phyloP scores from a whole-genome alignment of 37 sponge, comb jelly and placozoan species.

The Agelas oroides region DNA sequence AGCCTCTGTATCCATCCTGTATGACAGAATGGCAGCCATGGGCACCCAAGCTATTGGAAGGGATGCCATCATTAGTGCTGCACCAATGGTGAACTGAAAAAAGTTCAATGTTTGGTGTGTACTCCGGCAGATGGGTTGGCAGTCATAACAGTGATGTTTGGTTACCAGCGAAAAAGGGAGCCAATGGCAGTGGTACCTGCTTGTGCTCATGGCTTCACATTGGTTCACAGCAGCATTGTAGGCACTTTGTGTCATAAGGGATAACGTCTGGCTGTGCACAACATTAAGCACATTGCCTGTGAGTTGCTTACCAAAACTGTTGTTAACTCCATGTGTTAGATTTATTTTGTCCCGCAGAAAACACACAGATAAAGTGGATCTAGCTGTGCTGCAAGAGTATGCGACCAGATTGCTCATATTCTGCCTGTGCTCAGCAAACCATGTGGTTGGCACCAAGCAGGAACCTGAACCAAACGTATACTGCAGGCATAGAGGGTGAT shows the following conservation, averaged over 20 bases:
- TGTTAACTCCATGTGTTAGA: too few relatives aligned
- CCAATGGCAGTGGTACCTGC: conserved; percentile 29
- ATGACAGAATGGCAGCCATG: conserved; percentile 19
- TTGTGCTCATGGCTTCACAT: neutral
- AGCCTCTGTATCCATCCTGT: neutral
- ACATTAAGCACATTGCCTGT: neutral
- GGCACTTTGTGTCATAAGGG: neutral
- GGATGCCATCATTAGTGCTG: conserved; percentile 29
- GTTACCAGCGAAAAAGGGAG: conserved; percentile 25
- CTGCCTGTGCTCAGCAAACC: too few relatives aligned
- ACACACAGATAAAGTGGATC: too few relatives aligned
- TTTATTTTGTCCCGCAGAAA: too few relatives aligned
- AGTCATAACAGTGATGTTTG: conserved; percentile 15
- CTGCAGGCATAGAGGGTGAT: too few relatives aligned
- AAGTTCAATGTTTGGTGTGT: neutral
- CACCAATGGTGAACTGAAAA: conserved; percentile 29
- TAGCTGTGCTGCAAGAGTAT: too few relatives aligned
- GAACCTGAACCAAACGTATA: too few relatives aligned
- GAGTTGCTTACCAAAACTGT: too few relatives aligned
- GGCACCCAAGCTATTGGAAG: conserved; percentile 47
- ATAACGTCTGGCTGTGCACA: neutral
- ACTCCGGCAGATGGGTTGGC: conserved; percentile 13
- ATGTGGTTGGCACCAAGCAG: too few relatives aligned
- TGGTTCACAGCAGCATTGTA: conserved; percentile 3
- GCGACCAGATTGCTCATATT: too few relatives aligned